Base-by-base conservation (phyloP, 2,888 invertebrate species). In the Agriotes lineatus region DNA sequence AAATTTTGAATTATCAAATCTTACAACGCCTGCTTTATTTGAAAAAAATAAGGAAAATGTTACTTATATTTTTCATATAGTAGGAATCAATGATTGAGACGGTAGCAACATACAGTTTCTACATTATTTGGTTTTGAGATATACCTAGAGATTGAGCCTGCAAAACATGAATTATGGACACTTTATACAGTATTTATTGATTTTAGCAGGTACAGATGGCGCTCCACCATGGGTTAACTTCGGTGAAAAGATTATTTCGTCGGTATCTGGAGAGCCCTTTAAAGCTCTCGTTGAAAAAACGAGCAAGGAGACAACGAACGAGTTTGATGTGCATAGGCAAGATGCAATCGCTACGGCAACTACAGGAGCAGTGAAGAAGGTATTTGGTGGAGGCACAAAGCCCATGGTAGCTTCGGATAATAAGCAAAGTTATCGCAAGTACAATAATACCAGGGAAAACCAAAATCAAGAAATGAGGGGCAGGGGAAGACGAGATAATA, bases 211-310 rank as follows among this genome's bases (percentile, higher is more conserved):
- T 63, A 91, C 93, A 75, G 93, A 93, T 71, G 94, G 94, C 0
- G 95, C 96, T 1, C 96, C 95, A 42, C 91, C 93, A 37, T 97
- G 96, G 95, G 95, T 96, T 76, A 92, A 96, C 33, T 96, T 97
- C 85, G 96, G 96, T 0, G 91, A 93, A 78, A 91, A 90, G 78
- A 87, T 94, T 61, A 86, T 90, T 75, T 87, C 88, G 58, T 83
- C 87, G 3, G 80, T 83, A 30, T 83, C 88, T 20, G 85, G 88
- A 39, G 90, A 91, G 70, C 88, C 88, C 77, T 94, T 94, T 71
- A 94, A 93, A 80, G 91, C 93, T 67, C 82, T 93, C 20, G 86
- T 86, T 67, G 86, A 86, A 56, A 88, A 88, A 58, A 85, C 85
- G 7, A 90, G 90, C 80, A 90, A 92, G 62, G 86, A 86, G 68